These are phyloP conservation scores for Takifugu bimaculatus DNA, from an alignment of 2,113 vertebrate genomes.

Conservation along the genomic window DNA sequence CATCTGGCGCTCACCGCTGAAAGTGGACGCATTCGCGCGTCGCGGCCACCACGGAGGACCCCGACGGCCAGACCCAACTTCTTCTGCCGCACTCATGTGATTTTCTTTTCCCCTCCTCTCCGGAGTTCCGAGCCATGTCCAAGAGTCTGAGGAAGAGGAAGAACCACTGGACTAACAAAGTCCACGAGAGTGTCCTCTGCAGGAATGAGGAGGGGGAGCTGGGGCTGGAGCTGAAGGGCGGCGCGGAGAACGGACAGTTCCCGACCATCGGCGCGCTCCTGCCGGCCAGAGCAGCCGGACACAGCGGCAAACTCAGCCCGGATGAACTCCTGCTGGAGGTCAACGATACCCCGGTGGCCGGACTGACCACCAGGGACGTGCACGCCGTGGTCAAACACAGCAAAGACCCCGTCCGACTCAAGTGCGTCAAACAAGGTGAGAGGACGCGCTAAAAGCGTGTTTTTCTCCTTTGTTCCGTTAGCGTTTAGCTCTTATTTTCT, in stretches of 20 bases:
- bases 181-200: constrained; percentile 88
- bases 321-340: constrained; percentile 93
- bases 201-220: constrained; percentile 83
- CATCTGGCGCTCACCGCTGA: constrained; percentile 39
- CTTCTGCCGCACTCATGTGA: constrained; percentile 54
- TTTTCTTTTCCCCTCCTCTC: neutral
- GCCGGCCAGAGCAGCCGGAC: constrained; percentile 80
- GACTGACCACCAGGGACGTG: constrained; percentile 93
- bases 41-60: constrained; percentile 10
- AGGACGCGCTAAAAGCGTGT: constrained; percentile 9
- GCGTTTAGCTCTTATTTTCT: neutral
- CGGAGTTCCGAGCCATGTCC: constrained; percentile 82
- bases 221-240: constrained; percentile 88
- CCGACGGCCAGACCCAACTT: neutral
- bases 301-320: constrained; percentile 80
- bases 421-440: constrained; percentile 96
- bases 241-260: constrained; percentile 94
- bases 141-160: constrained; percentile 90
- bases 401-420: constrained; percentile 92
- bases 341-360: constrained; percentile 94
- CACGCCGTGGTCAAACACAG: constrained; percentile 93
- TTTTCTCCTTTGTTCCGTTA: neutral
- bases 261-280: constrained; percentile 87
- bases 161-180: constrained; percentile 96
- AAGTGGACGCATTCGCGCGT: constrained; percentile 28